These are phyloP conservation scores for Pterois miles DNA, from an alignment of 2,797 vertebrate species.

Conservation along the genomic window DNA sequence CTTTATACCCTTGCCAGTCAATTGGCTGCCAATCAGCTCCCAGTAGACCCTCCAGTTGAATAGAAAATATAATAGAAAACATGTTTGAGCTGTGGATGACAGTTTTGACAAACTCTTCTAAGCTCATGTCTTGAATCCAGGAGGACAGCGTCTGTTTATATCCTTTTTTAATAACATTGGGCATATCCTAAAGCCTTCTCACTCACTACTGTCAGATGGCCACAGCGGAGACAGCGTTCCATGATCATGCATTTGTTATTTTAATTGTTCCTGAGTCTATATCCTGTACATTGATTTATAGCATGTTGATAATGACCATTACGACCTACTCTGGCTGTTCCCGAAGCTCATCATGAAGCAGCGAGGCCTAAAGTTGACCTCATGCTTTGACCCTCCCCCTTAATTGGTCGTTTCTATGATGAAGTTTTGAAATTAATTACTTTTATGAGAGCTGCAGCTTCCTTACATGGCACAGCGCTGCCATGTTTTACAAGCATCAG, in stretches of 20 bases:
- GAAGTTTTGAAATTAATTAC: conserved; percentile 63
- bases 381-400: conserved; percentile 27
- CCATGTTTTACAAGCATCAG: conserved; percentile 40
- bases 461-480: neutral
- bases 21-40: neutral
- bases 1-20: conserved; percentile 5
- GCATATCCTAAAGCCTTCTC: neutral
- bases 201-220: neutral
- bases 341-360: conserved; percentile 27
- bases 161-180: conserved; percentile 6
- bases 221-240: neutral
- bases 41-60: neutral
- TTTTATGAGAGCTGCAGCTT: conserved; percentile 17
- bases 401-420: conserved; percentile 59
- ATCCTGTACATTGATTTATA: conserved; percentile 23
- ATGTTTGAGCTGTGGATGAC: neutral
- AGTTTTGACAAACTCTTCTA: conserved; percentile 28
- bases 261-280: conserved; percentile 11
- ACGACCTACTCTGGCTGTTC: conserved; percentile 22
- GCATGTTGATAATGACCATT: conserved; percentile 21
- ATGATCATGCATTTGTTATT: conserved; percentile 27
- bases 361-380: conserved; percentile 14
- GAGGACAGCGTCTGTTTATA: conserved; percentile 19
- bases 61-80: conserved; percentile 7
- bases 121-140: conserved; percentile 8